phyloP scores from a whole-genome alignment of 2,797 vertebrate species.

The Streptopelia turtur region DNA sequence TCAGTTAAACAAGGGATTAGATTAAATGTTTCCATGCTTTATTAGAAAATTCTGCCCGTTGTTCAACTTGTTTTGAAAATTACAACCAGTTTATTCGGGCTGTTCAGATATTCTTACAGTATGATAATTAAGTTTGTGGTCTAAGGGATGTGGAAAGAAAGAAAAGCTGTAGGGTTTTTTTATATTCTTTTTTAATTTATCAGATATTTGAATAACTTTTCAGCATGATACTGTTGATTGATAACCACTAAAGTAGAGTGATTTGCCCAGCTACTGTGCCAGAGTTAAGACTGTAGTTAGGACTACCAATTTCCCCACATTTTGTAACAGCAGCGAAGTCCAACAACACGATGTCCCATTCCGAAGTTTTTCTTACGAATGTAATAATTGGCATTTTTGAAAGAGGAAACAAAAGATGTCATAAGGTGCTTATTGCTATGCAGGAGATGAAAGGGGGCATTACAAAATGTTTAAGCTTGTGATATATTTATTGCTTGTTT shows the following conservation, averaged over 20 bases:
- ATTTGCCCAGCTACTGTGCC: constrained; percentile 66
- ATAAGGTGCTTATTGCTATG: constrained; percentile 82
- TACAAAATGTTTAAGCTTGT: constrained; percentile 79
- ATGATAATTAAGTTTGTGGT: constrained; percentile 52
- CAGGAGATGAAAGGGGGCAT: constrained; percentile 83
- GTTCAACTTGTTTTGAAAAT: constrained; percentile 54
- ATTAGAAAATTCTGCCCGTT: constrained; percentile 67
- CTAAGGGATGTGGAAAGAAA: constrained; percentile 64
- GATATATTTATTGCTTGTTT: constrained; percentile 80
- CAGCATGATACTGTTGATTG: constrained; percentile 72
- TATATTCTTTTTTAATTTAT: constrained; percentile 66
- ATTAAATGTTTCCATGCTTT: constrained; percentile 63
- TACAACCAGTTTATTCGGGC: constrained; percentile 55
- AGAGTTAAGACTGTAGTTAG: constrained; percentile 66
- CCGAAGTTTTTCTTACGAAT: constrained; percentile 71
- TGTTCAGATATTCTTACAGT: constrained; percentile 51
- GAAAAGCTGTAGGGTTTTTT: constrained; percentile 50
- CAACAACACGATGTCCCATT: constrained; percentile 80
- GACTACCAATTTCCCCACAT: constrained; percentile 47
- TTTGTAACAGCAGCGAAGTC: constrained; percentile 65
- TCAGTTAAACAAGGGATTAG: constrained; percentile 68
- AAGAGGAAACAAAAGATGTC: constrained; percentile 74
- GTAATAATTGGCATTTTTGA: constrained; percentile 82
- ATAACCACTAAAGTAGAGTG: constrained; percentile 87
- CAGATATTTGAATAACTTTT: constrained; percentile 61